These are phyloP conservation scores for Nasalis larvatus DNA, from an alignment of 2,113 vertebrate genomes.

Conservation along the genomic window DNA sequence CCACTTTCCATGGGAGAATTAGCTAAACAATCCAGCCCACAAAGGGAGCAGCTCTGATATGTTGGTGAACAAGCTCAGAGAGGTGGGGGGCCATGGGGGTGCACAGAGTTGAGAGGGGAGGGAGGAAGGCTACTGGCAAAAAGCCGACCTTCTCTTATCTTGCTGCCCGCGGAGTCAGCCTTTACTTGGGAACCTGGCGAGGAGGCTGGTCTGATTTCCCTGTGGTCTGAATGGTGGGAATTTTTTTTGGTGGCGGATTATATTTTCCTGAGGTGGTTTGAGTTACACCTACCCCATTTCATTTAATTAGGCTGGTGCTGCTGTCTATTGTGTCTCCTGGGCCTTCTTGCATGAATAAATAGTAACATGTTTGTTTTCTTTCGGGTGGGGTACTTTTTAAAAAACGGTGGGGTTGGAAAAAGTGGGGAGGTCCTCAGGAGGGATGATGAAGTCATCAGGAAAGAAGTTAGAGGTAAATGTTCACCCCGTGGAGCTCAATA, in stretches of 20 bases:
- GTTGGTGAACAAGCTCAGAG: constrained; percentile 56
- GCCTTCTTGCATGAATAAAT: constrained; percentile 58
- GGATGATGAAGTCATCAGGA: constrained; percentile 45
- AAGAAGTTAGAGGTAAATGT: constrained; percentile 8
- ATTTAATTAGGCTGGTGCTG: constrained; percentile 65
- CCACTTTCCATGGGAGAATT: constrained; percentile 77
- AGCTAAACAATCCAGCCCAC: constrained; percentile 72
- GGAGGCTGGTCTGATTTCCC: constrained; percentile 63
- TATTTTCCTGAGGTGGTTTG: constrained; percentile 65
- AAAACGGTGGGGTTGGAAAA: constrained; percentile 31
- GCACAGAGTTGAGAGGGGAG: neutral
- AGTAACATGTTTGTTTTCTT: constrained; percentile 68
- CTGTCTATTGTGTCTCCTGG: constrained; percentile 35
- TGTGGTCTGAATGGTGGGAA: constrained; percentile 67
- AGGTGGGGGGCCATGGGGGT: neutral
- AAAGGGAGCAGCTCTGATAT: constrained; percentile 71
- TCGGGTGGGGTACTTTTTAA: constrained; percentile 5
- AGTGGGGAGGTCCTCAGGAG: neutral
- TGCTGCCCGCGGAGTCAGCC: constrained; percentile 54
- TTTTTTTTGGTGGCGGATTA: constrained; percentile 67
- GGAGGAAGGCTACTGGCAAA: constrained; percentile 58
- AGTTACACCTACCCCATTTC: constrained; percentile 66
- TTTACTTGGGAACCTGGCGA: constrained; percentile 72
- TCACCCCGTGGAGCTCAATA: neutral
- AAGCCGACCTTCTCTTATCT: constrained; percentile 76